A percentile compares a stretch with the other conserved stretches of the same genome.
Conservation (phyloP, 1,140 invertebrate species). For the Drosophila saltans region DNA sequence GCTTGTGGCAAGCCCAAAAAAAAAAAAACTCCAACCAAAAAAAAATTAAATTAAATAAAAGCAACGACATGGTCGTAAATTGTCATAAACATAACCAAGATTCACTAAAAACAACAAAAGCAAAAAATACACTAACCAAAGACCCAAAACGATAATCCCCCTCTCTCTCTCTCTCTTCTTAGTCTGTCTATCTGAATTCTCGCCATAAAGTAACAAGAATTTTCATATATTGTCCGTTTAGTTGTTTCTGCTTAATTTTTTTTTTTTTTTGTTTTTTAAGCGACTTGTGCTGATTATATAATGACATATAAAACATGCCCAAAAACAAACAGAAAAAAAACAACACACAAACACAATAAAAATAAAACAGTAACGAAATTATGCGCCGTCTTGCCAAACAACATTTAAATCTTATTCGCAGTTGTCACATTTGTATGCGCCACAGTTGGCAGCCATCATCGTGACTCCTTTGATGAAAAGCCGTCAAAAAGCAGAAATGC, state of each 20-base stretch:
- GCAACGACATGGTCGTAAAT: slow-evolving; percentile 64
- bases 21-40: slow-evolving; percentile 5
- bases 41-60: slow-evolving; percentile 11
- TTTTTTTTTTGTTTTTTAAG: slow-evolving; percentile 46
- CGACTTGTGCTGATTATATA: slow-evolving; percentile 79
- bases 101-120: slow-evolving; percentile 13
- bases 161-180: not conserved
- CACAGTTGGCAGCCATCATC: slow-evolving; percentile 52
- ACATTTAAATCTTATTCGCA: slow-evolving; percentile 68
- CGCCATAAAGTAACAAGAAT: slow-evolving; percentile 8
- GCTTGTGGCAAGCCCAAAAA: slow-evolving; percentile 50
- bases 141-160: not conserved
- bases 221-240: slow-evolving; percentile 34
- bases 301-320: slow-evolving; percentile 76
- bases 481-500: slow-evolving; percentile 45
- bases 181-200: no score
- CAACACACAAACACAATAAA: not conserved
- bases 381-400: slow-evolving; percentile 29
- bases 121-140: slow-evolving; percentile 1
- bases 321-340: slow-evolving; percentile 30
- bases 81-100: slow-evolving; percentile 56
- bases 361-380: slow-evolving; percentile 14
- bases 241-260: slow-evolving; percentile 56
- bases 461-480: slow-evolving; percentile 76
- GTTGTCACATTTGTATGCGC: slow-evolving; percentile 72